phyloP scores from a whole-genome alignment of 2,113 vertebrate genomes.

The Orycteropus afer region DNA sequence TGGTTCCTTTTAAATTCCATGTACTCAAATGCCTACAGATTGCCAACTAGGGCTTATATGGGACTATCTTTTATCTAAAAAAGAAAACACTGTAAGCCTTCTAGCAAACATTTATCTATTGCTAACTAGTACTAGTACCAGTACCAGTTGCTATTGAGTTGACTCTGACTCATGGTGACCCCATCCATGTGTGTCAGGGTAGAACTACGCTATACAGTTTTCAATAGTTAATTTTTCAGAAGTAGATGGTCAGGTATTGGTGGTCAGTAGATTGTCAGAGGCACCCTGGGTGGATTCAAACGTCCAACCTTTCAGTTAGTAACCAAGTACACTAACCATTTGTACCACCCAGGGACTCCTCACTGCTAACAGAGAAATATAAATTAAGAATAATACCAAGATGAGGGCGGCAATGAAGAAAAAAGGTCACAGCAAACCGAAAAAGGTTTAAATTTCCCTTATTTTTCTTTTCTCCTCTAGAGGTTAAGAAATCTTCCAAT shows the following conservation, averaged over 20 bases:
- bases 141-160: neutral
- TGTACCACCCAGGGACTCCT: neutral
- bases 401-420: neutral
- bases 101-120: neutral
- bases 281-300: neutral
- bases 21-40: neutral
- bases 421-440: slow-evolving; percentile 7
- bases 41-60: neutral
- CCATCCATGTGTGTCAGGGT: neutral
- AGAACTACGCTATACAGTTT: neutral
- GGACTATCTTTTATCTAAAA: neutral
- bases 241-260: too few relatives aligned
- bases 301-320: neutral
- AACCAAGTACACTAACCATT: neutral
- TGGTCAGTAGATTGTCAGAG: too few relatives aligned
- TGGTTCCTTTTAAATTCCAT: neutral
- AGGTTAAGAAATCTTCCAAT: neutral
- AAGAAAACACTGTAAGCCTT: neutral
- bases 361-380: slow-evolving; percentile 2
- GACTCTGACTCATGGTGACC: neutral
- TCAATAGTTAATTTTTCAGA: neutral
- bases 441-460: neutral
- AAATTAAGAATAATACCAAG: neutral
- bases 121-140: neutral
- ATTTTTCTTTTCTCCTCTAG: slow-evolving; percentile 22